Evolutionary conservation across 2,888 invertebrate species (phyloP).

Genomic region (Cheilosia variabilis): DNA sequence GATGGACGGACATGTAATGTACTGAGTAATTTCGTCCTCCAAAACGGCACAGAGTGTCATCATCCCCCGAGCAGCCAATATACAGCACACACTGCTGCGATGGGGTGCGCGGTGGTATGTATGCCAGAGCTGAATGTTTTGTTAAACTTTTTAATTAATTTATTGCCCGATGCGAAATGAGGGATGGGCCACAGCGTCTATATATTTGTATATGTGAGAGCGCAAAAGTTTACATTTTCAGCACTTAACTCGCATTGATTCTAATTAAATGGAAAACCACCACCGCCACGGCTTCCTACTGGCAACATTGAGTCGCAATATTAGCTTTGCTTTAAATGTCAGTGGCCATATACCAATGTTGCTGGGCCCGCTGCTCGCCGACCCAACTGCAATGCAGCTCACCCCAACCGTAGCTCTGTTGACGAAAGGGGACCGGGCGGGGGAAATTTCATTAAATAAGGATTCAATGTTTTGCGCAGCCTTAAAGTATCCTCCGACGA

Average conservation of each 20-base stretch:
- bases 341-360: constrained; percentile 16
- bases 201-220: background rate
- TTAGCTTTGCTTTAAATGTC: constrained; percentile 37
- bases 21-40: constrained; percentile 40
- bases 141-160: constrained; percentile 74
- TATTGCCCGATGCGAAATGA: constrained; percentile 57
- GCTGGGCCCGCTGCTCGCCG: constrained; percentile 3
- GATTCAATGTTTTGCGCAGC: constrained; percentile 28
- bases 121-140: constrained; percentile 10
- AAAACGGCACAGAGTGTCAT: constrained; percentile 2
- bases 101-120: background rate
- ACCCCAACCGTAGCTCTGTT: background rate
- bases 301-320: constrained; percentile 48
- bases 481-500: constrained; percentile 26
- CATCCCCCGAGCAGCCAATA: background rate
- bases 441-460: constrained; percentile 29
- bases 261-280: constrained; percentile 69
- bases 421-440: background rate
- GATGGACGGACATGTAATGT: constrained; percentile 69
- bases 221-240: constrained; percentile 63
- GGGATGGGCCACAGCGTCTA: constrained; percentile 19
- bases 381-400: background rate
- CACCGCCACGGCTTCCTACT: background rate
- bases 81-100: background rate
- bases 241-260: constrained; percentile 70